Evolutionary conservation across 2,113 vertebrate species (phyloP), one percentile per base, ranked within the genome.

Genomic region (Leucosticte australis): DNA sequence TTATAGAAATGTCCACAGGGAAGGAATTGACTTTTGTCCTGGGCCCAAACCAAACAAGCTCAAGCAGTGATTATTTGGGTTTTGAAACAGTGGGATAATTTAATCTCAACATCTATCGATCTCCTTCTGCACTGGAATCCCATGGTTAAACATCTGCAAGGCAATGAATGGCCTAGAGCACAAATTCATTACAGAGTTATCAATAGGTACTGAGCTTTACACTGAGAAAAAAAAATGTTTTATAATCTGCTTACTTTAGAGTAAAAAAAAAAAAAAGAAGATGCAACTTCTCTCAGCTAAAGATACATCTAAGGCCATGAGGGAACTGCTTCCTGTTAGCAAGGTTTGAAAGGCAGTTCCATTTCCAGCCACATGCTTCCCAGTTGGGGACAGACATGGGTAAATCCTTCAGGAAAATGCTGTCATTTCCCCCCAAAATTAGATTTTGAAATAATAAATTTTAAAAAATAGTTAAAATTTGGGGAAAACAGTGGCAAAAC

Each of bases 1-100:
- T 95, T 85, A 89, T 63, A 92, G 87, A 83, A 95, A 96, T 90
- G 82, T 57, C 93, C 91, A 64, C 67, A 31, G 91, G 93, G 91
- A 92, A 92, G 59, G 78, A 95, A 95, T 96, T 90, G 93, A 94
- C 96, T 96, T 95, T 91, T 87, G 91, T 95, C 70, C 64, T 5
- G 1, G 57, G 27, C 74, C 84, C 67, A 91, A 95, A 96, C 70
- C 65, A 91, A 95, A 95, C 91, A 95, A 92, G 89, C 70, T 95
- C 84, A 88, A 94, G 89, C 87, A 95, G 87, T 74, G 94, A 95
- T 95, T 95, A 95, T 96, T 94, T 92, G 78, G 78, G 46, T 69
- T 95, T 91, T 42, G 75, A 82, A 97, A 90, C 74, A 91, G 87
- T 69, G 55, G 78, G 84, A 79, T 94, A 90, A 95, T 95, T 94